Evolutionary conservation across 2,113 vertebrate species (phyloP), one percentile per base, ranked within the genome.

Genomic region (Sinocyclocheilus rhinocerous): DNA sequence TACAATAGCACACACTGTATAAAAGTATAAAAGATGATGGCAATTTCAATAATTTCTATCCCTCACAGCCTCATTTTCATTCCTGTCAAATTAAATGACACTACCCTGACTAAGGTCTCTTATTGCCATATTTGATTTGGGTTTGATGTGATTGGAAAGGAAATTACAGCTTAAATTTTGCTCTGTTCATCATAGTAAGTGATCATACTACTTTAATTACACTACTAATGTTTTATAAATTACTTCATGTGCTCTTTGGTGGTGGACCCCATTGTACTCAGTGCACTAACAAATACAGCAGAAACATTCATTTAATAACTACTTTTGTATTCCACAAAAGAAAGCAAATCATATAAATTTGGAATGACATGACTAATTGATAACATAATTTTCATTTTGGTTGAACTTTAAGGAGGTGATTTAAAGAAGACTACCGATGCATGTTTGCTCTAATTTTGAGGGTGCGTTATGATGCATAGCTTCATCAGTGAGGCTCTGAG

Each of bases 401-500:
- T 26, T 33, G 4, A 24, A 75, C 45, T 65, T 55, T 57, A 48
- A 81, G 36, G 22, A 45, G 24, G 79, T 67, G 8, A 36, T 39
- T 82, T 11, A 81, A 45, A 16, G 13, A 20, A 63, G 59, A 70
- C 10, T 7, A 29, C 18, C 12, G 42, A 52, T 70, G 63, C 26
- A 69, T 18, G 26, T 52, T 82, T 36, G 16, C 42, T 52, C 10
- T 55, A 48, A 81, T 48, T 81, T 70, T 70, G 45, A 70, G 26
- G 59, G 29, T 83, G 80, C 77, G 26, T 85, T 24, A 63, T 88
- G 91, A 89, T 90, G 86, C 72, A 75, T 85, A 88, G 90, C 91
- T 91, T 91, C 91, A 90, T 92, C 89, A 89, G 90, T 65, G 78
- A 90, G 88, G 48, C 88, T 91, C 84, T 86, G 81, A 85, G 26